Base-by-base conservation (phyloP, 2,888 invertebrate species). In the Noctua comes region DNA sequence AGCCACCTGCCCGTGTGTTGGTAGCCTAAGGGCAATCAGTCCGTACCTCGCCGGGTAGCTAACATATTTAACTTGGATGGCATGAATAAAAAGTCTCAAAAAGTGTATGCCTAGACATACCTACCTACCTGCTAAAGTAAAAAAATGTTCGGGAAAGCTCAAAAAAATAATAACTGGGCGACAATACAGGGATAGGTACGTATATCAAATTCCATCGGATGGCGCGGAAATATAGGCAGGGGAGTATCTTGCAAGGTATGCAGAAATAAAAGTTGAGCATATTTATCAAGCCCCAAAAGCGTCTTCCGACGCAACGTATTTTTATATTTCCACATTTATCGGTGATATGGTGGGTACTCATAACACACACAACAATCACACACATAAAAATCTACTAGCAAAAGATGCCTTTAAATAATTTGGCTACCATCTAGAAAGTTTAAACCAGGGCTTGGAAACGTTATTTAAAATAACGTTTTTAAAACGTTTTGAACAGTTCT, bases 241-340 rank as follows among this genome's bases (percentile, higher is more conserved):
- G 27, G 24, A 24, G n/a, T n/a, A 77, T 11, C 11, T 36, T 27
- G 66, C 46, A 48, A 66, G 46, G n/a, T 57, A 57, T 76, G 77
- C 57, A 76, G 10, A 77, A 76, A 46, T 46, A 27, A 59, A 36
- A 46, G 75, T 36, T 16, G 21, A 7, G 27, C 43, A 77, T 10
- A 65, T 66, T 66, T 57, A 27, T 66, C 18, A 46, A 27, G 11
- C 24, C 18, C 36, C 21, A 27, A 62, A 65, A 36, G 7, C 46
- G 7, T 76, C 46, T 54, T n/a, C 21, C 4, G 54, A 21, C 31
- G n/a, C 51, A 64, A 54, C 31, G 31, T 54, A 54, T 75, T 74
- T 64, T 46, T 36, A 16, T 21, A 46, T 57, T 48, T 48, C 8
- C 66, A 76, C 76, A 66, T 40, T 57, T 66, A 36, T 36, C 7